Evolutionary conservation across 1,140 invertebrate genomes (phyloP), one percentile per base, ranked within the genome.

Genomic region (Propsilocerus akamusi): DNA sequence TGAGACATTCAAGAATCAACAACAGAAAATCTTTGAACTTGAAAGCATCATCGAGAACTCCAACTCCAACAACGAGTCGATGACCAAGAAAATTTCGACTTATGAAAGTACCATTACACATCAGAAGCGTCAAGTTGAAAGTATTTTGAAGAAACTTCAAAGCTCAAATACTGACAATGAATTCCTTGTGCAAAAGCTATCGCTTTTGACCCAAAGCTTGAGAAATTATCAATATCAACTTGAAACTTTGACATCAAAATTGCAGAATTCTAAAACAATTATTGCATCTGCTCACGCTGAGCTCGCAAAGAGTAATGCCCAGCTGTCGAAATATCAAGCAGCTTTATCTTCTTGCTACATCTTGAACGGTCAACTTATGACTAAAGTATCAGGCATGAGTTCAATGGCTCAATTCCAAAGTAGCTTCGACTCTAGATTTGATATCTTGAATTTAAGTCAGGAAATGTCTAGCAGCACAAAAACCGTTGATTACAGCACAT

Each of bases 331-430:
- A 24, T 47, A 24, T 24, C 46, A 47, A 47, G 23, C 46, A 47
- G 46, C 46, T 6, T 26, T 47, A 24, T 47, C 46, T 5, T n/a
- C 24, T 12, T 47, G n/a, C 10, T 47, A 47, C 23, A 24, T 47
- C 23, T 25, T 47, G 14, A 47, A 47, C 25, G 46, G 46, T 25
- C 23, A 47, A 47, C 22, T 47, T 1, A 47, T 47, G 46, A 47
- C 46, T 5, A 47, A 47, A 47, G 46, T 47, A 2, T 47, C 46
- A 25, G 46, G 46, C 4, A 11, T 47, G 4, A 47, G 23, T 25
- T n/a, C 46, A 12, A 1, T 47, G 2, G n/a, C 46, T 11, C 24
- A 25, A 26, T 47, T 17, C 23, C 10, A 23, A 26, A 26, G 46
- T 25, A 25, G 25, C 24, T 25, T 24, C 12, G 46, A 47, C 5